Evolutionary conservation across 2,888 invertebrate genomes (phyloP).

Genomic region (Eulithis testata): DNA sequence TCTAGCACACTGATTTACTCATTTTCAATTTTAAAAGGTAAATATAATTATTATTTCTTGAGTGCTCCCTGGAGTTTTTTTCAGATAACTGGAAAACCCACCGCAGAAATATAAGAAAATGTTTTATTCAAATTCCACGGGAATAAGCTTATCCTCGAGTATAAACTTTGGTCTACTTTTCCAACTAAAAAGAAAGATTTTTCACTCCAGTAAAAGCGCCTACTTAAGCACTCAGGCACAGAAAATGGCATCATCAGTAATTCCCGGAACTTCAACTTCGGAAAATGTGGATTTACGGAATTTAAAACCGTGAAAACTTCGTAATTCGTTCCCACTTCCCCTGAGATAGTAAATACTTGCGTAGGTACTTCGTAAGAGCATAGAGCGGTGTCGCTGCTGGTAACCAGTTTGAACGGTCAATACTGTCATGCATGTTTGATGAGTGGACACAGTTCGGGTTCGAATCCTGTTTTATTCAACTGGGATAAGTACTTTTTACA

Average conservation of each 20-base stretch:
- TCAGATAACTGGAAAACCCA: not conserved
- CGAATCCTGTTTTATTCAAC: conserved; percentile 36
- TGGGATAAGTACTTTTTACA: conserved; percentile 31
- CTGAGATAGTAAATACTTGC: not conserved
- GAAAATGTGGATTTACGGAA: conserved; percentile 16
- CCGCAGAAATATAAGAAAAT: not conserved
- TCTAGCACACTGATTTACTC: not conserved
- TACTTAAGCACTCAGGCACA: conserved; percentile 20
- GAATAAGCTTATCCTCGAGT: conserved; percentile 1
- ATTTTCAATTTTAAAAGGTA: not conserved
- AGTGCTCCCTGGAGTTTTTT: not conserved
- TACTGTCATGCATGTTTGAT: conserved; percentile 17
- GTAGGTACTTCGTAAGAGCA: not conserved
- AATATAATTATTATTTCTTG: not conserved
- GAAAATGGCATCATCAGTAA: conserved; percentile 5
- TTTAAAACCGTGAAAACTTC: conserved; percentile 15
- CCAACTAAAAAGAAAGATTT: not conserved
- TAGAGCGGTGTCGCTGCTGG: not conserved
- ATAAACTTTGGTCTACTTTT: conserved; percentile 6
- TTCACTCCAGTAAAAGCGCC: conserved; percentile 7
- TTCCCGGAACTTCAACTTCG: conserved; percentile 10
- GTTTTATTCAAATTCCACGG: not conserved
- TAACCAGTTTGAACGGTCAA: conserved; percentile 2
- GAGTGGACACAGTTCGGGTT: conserved; percentile 8
- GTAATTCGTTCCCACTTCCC: not conserved